Percentiles rank a stretch among this genome's conserved stretches.
Conservation (phyloP, 2,113 vertebrate species). For the Neomonachus schauinslandi region DNA sequence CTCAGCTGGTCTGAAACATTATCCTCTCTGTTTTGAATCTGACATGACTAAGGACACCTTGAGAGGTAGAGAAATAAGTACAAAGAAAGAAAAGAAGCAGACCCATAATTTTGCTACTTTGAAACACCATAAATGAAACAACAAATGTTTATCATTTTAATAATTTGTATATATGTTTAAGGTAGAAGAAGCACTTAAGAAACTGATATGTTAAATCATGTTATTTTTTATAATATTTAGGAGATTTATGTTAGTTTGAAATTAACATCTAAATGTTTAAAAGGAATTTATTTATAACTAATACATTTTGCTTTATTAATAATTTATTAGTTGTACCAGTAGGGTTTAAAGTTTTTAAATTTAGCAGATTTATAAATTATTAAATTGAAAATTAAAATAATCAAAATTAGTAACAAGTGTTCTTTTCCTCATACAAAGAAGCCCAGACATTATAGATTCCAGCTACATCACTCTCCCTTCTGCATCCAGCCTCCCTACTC, state of each 20-base stretch:
- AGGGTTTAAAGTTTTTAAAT: background rate
- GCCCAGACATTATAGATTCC: background rate
- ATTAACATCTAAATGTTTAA: background rate
- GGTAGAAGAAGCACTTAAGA: background rate
- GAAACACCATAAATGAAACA: conserved; percentile 20
- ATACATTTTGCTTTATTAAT: background rate
- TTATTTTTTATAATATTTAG: background rate
- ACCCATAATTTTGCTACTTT: background rate
- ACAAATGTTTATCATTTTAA: background rate
- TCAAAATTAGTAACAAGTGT: background rate
- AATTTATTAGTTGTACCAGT: background rate
- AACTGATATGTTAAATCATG: background rate
- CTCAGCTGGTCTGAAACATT: conserved; percentile 6
- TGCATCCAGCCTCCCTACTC: background rate
- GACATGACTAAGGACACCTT: background rate
- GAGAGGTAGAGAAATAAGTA: background rate
- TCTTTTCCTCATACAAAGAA: conserved; percentile 33
- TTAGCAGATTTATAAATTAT: background rate
- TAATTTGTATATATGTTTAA: background rate
- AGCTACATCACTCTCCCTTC: background rate
- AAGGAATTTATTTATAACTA: background rate
- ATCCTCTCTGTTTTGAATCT: background rate
- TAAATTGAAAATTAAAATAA: conserved; percentile 3
- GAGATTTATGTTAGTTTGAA: background rate
- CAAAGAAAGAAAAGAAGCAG: background rate